phyloP scores from a whole-genome alignment of 2,888 invertebrate genomes.

The Athalia circularis region DNA sequence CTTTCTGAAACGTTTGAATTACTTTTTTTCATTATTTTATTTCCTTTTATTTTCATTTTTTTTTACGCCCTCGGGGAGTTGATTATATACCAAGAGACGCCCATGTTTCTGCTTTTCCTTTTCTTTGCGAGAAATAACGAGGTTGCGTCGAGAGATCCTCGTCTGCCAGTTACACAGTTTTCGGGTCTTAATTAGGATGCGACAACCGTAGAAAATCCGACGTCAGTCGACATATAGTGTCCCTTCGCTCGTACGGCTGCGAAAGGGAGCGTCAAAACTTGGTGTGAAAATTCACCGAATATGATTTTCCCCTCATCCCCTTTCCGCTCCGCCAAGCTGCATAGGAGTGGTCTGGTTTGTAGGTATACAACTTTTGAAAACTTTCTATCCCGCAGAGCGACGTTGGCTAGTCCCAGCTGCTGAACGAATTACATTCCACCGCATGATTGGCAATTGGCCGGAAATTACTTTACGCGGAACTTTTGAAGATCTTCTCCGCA shows the following conservation, averaged over 20 bases:
- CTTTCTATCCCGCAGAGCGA: constrained; percentile 10
- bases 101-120: constrained; percentile 45
- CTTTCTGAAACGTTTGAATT: constrained; percentile 36
- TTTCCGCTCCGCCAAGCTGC: too few relatives aligned
- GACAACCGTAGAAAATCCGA: constrained; percentile 37
- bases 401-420: not conserved
- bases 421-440: constrained; percentile 16
- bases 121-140: constrained; percentile 53
- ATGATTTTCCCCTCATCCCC: constrained; percentile 6
- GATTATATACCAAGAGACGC: constrained; percentile 33
- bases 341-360: not conserved
- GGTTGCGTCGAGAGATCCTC: constrained; percentile 45
- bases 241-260: constrained; percentile 28
- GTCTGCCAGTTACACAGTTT: constrained; percentile 42
- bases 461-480: constrained; percentile 29
- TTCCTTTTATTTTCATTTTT: not conserved
- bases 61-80: constrained; percentile 31
- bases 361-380: constrained; percentile 27
- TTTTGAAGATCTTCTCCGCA: constrained; percentile 31
- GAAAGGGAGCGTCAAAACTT: constrained; percentile 19
- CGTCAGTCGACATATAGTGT: constrained; percentile 32
- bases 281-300: constrained; percentile 32
- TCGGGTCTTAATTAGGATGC: constrained; percentile 41
- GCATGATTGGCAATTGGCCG: constrained; percentile 24
- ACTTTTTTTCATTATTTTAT: constrained; percentile 12